Conservation (phyloP, 2,113 vertebrate species). For the Lophochroa leadbeateri region DNA sequence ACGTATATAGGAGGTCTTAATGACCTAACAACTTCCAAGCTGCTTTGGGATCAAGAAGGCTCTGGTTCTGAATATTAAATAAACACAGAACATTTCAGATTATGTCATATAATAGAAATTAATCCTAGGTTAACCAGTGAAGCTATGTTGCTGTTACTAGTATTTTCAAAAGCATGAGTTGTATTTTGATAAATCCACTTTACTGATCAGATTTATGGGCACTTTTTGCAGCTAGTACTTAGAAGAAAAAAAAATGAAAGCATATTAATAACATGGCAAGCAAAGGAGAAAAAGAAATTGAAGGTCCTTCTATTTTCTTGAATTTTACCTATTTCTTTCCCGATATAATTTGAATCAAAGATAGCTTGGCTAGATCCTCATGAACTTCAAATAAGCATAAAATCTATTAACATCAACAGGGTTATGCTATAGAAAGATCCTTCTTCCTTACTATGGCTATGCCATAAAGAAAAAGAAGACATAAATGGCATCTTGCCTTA, state of each 20-base stretch:
- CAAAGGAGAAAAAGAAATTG: neutral
- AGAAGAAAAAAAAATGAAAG: neutral
- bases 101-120: neutral
- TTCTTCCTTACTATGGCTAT: neutral
- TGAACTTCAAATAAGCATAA: neutral
- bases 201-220: neutral
- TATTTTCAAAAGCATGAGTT: neutral
- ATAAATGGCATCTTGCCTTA: neutral
- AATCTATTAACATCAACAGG: neutral
- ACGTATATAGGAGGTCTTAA: neutral
- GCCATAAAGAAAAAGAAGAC: neutral
- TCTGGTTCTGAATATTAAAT: neutral
- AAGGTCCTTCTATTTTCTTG: neutral
- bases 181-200: neutral
- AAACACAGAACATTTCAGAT: neutral
- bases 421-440: neutral
- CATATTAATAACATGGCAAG: neutral
- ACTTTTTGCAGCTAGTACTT: neutral
- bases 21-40: neutral
- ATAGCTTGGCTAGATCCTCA: neutral
- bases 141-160: neutral
- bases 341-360: neutral
- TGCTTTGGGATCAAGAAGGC: neutral
- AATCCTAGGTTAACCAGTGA: neutral
- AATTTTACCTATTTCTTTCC: neutral